These are phyloP conservation scores for Drosophila nebulosa DNA, from an alignment of 1,140 invertebrate genomes.

Conservation along the genomic window DNA sequence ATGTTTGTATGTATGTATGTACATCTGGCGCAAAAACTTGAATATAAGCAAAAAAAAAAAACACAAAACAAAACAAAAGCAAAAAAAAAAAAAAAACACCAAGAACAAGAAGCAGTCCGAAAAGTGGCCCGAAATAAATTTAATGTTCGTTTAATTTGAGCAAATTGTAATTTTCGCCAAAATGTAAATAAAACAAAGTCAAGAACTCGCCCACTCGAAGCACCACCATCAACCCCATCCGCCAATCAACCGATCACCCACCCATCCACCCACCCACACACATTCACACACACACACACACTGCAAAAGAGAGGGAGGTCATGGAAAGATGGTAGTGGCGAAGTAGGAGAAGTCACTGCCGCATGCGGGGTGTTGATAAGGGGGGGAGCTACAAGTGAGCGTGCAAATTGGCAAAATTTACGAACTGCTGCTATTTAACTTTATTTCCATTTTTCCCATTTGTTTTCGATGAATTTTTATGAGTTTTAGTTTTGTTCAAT, in stretches of 20 bases:
- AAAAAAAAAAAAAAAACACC: not conserved
- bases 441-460: slow-evolving; percentile 29
- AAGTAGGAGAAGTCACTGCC: not conserved
- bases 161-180: slow-evolving; percentile 54
- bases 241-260: not conserved
- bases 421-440: slow-evolving; percentile 43
- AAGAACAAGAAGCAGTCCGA: slow-evolving; percentile 1
- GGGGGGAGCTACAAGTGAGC: slow-evolving; percentile 16
- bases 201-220: not conserved
- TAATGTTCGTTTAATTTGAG: slow-evolving; percentile 73
- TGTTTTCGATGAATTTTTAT: slow-evolving; percentile 47
- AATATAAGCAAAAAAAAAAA: slow-evolving; percentile 28
- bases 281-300: not conserved
- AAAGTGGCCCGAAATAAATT: slow-evolving; percentile 46
- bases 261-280: not conserved
- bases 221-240: not conserved
- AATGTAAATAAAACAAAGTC: slow-evolving; percentile 37
- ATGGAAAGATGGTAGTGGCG: not conserved
- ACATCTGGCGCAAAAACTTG: slow-evolving; percentile 61
- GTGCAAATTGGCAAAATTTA: slow-evolving; percentile 41
- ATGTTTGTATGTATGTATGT: slow-evolving; percentile 16
- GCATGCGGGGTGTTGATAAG: too few relatives aligned
- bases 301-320: not conserved
- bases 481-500: slow-evolving; percentile 5
- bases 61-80: slow-evolving; percentile 3